phyloP scores from a whole-genome alignment of 2,888 invertebrate genomes.

The Parnassius glacialis region DNA sequence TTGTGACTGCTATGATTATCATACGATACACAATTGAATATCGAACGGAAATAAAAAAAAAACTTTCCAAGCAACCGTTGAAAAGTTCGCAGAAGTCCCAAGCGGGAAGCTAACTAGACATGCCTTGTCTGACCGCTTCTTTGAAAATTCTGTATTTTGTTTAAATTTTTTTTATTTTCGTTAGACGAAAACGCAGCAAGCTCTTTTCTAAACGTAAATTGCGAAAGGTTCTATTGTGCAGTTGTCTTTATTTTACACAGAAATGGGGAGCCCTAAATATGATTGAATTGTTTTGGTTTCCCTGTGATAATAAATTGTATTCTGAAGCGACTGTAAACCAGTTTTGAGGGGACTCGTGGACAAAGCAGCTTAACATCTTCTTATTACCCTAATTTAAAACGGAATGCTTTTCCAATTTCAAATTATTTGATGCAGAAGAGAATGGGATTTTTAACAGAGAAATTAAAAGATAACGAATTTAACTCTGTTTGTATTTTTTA shows the following conservation, averaged over 20 bases:
- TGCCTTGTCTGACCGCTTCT: conserved; percentile 20
- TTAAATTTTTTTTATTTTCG: conserved; percentile 15
- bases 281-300: conserved; percentile 34
- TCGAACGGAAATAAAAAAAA: conserved; percentile 7
- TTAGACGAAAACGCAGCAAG: conserved; percentile 13
- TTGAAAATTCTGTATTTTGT: conserved; percentile 17
- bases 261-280: conserved; percentile 36
- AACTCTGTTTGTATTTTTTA: no score
- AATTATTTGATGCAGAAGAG: conserved; percentile 8
- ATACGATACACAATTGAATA: conserved; percentile 18
- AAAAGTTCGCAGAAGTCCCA: conserved; percentile 10
- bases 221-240: conserved; percentile 14
- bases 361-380: conserved; percentile 18
- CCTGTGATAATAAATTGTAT: conserved; percentile 22
- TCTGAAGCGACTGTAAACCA: conserved; percentile 14
- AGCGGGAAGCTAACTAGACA: background rate
- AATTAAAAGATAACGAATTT: background rate
- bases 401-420: conserved; percentile 3
- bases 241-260: conserved; percentile 33
- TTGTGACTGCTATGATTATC: conserved; percentile 1
- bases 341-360: conserved; percentile 11
- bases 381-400: conserved; percentile 22
- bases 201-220: conserved; percentile 11
- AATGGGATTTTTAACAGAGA: background rate
- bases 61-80: conserved; percentile 11